Base-by-base conservation (phyloP, 1,140 invertebrate species). In the Scaptodrosophila lebanonensis region DNA sequence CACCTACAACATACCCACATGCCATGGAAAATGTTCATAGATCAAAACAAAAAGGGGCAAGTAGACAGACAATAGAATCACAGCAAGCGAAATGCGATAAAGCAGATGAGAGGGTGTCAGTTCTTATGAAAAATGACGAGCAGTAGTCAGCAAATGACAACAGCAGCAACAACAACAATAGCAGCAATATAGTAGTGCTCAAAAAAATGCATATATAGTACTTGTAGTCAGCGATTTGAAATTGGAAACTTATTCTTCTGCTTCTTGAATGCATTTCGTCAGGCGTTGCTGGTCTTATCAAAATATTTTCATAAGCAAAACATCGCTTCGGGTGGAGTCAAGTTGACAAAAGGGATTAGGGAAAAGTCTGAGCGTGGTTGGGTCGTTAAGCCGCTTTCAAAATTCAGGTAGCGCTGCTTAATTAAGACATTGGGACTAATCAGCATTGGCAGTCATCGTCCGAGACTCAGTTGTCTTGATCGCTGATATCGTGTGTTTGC, bases 131-230 rank as follows among this genome's bases (percentile, higher is more conserved):
- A 79, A 82, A 82, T 79, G 73, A 79, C 52, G 59, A 60, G 50
- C 48, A 3, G 22, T 25, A 25, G 22, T n/a, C n/a, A n/a, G 50
- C 25, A 42, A 12, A 53, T 57, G 40, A 44, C 49, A 44, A 44
- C 25, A 29, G 42, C 42, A 44, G 42, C 40, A 18, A 5, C 22
- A 29, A 29, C 12, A 49, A 52, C 35, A 50, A 59, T 52, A 53
- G 42, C 43, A 53, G 40, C 22, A 18, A 51, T 44, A 43, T 49
- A 39, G 39, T 40, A 30, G 20, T 57, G 57, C 54, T 70, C 72
- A 58, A 68, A 77, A 79, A 67, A 77, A 76, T 63, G 67, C 67
- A 76, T 79, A 44, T n/a, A n/a, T n/a, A n/a, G n/a, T n/a, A 77
- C 72, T 79, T 75, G 82, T 68, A 73, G 54, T 57, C 59, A 57